These are phyloP conservation scores for Chrysodeixis includens DNA, from an alignment of 2,888 invertebrate genomes.

Conservation along the genomic window DNA sequence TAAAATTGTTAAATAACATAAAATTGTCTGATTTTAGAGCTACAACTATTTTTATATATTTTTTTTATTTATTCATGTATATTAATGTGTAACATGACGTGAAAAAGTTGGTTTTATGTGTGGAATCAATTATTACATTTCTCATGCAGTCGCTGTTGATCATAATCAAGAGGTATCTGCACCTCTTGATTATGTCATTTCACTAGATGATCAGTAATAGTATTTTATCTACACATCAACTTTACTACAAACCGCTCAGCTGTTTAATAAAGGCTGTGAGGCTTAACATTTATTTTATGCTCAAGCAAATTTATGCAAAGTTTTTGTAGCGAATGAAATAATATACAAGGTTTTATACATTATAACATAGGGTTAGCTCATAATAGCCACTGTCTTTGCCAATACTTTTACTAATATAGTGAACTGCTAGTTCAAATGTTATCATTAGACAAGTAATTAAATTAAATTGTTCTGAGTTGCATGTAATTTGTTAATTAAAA, in stretches of 20 bases:
- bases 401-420: no score
- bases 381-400: not conserved
- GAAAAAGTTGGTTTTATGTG: constrained; percentile 7
- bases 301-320: not conserved
- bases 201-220: no score
- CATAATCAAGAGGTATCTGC: no score
- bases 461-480: not conserved
- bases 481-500: not conserved
- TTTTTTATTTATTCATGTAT: constrained; percentile 17
- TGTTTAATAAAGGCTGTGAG: no score
- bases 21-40: constrained; percentile 25
- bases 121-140: constrained; percentile 37
- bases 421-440: no score
- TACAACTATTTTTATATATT: constrained; percentile 11
- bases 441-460: no score
- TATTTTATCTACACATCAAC: no score
- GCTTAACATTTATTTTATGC: not conserved
- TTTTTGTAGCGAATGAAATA: not conserved
- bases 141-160: constrained; percentile 9
- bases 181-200: no score
- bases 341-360: not conserved
- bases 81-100: constrained; percentile 10
- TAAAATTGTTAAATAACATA: constrained; percentile 19
- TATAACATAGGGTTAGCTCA: not conserved
- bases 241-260: no score